Conservation (phyloP, 2,888 invertebrate species). For the Tribolium freemani region DNA sequence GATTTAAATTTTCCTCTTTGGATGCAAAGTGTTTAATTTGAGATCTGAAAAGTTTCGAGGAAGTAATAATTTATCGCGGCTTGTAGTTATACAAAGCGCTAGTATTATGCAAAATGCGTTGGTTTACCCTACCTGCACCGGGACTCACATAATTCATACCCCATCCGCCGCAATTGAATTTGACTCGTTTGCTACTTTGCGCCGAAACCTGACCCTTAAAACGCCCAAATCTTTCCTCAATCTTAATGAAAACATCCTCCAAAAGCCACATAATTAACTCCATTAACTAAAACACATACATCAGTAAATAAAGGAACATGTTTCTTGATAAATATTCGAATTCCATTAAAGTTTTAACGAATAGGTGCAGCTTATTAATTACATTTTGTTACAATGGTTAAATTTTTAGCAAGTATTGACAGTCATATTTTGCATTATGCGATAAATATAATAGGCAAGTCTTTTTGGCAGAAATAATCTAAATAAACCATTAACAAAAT, state of each 20-base stretch:
- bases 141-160: constrained; percentile 42
- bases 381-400: too few relatives aligned
- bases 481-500: neutral
- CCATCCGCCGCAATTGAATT: constrained; percentile 31
- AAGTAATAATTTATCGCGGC: constrained; percentile 53
- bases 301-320: too few relatives aligned
- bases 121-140: constrained; percentile 45
- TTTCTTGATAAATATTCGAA: too few relatives aligned
- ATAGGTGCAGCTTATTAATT: too few relatives aligned
- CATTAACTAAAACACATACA: too few relatives aligned
- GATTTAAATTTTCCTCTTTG: constrained; percentile 53
- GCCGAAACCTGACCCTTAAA: neutral
- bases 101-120: constrained; percentile 54
- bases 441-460: neutral
- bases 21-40: constrained; percentile 57
- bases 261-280: too few relatives aligned
- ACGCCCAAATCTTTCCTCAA: too few relatives aligned
- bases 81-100: constrained; percentile 51
- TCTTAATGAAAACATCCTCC: too few relatives aligned
- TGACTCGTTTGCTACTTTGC: constrained; percentile 28
- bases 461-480: neutral
- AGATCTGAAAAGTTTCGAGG: constrained; percentile 55
- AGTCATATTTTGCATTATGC: neutral
- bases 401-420: neutral
- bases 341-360: too few relatives aligned